Conservation (phyloP, 2,113 vertebrate genomes). For the Myotis lucifugus region DNA sequence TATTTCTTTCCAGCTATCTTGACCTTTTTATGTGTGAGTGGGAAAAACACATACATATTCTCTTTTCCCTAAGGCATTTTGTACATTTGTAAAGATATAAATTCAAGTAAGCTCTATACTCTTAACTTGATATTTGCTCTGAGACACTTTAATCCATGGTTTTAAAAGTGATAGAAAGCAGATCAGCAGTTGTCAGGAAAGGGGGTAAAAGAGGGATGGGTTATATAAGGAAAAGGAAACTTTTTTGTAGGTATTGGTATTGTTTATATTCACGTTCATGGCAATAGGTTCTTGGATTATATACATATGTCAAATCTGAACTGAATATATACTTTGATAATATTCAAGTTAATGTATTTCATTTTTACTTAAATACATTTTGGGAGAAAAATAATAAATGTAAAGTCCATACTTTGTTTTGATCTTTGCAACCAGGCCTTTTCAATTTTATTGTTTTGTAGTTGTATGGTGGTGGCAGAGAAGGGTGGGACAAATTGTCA, state of each 20-base stretch:
- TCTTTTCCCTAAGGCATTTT: slow-evolving; percentile 38
- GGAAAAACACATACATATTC: background rate
- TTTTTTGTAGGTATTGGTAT: background rate
- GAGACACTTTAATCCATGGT: slow-evolving; percentile 34
- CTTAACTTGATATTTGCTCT: slow-evolving; percentile 57
- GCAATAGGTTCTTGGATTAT: background rate
- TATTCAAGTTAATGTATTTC: background rate
- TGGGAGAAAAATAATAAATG: background rate
- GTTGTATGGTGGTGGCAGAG: background rate
- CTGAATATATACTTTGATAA: background rate
- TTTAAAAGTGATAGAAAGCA: slow-evolving; percentile 52
- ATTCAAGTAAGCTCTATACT: slow-evolving; percentile 36
- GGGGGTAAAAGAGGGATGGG: background rate
- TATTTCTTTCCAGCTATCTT: background rate
- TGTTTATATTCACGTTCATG: background rate
- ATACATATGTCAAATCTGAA: background rate
- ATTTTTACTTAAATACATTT: background rate
- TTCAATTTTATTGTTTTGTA: slow-evolving; percentile 1
- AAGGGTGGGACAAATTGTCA: background rate
- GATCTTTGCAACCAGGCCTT: background rate
- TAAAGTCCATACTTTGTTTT: background rate
- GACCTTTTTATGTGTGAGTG: slow-evolving; percentile 3
- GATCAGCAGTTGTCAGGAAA: background rate
- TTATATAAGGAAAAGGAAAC: background rate
- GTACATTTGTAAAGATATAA: slow-evolving; percentile 40